Percentiles rank a stretch among this genome's conserved stretches.
Conservation (phyloP, 2,797 vertebrate species). For the Sebastes nivosus region DNA sequence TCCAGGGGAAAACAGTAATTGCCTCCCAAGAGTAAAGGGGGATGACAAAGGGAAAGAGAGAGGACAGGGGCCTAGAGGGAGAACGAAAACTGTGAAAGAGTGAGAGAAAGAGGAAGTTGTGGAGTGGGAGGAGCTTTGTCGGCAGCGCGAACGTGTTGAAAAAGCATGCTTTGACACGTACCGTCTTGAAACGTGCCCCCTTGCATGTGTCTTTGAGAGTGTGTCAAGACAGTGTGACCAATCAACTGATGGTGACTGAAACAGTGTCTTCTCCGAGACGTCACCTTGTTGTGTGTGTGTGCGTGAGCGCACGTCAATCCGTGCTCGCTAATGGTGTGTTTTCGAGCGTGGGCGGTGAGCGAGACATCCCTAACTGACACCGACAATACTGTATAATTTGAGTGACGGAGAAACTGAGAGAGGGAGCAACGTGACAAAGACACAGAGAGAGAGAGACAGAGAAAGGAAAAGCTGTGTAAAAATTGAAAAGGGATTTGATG, state of each 20-base stretch:
- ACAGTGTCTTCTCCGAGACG: neutral
- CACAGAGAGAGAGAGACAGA: neutral
- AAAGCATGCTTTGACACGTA: constrained; percentile 28
- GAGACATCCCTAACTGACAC: constrained; percentile 42
- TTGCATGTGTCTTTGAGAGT: constrained; percentile 5
- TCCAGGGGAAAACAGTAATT: constrained; percentile 85
- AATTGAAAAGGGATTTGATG: constrained; percentile 14
- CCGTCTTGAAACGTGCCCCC: neutral
- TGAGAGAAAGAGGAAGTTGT: constrained; percentile 40
- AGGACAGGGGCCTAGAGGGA: constrained; percentile 46
- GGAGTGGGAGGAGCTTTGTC: constrained; percentile 20
- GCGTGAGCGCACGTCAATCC: neutral
- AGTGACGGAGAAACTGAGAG: constrained; percentile 37
- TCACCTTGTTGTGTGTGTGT: constrained; percentile 30
- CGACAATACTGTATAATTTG: constrained; percentile 46
- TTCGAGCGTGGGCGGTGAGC: constrained; percentile 21
- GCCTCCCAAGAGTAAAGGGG: constrained; percentile 80
- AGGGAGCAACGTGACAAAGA: constrained; percentile 23
- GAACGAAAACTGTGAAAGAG: constrained; percentile 33
- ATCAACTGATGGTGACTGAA: constrained; percentile 40
- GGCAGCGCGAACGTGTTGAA: constrained; percentile 7
- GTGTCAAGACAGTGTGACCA: constrained; percentile 26
- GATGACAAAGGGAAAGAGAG: constrained; percentile 65
- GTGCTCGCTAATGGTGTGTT: constrained; percentile 32
- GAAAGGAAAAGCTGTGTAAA: neutral